Evolutionary conservation across 2,888 invertebrate species (phyloP), one percentile per base, ranked within the genome.

Genomic region (Oligia fasciuncula): DNA sequence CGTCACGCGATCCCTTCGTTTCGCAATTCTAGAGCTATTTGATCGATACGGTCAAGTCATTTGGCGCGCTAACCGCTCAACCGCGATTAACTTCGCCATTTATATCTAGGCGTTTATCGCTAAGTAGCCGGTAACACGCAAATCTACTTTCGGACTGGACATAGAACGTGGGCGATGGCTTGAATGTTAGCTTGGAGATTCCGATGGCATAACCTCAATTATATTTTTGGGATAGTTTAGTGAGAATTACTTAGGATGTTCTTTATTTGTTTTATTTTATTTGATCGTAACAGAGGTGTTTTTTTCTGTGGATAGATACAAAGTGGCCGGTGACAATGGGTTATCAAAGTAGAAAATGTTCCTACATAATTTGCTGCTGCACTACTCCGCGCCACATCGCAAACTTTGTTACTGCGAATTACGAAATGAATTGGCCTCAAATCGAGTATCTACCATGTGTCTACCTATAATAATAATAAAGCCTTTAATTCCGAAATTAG

Each of bases 1-100:
- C 76, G 88, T 86, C 94, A 94, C 94, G 94, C 94, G 88, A 94
- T 91, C 81, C 86, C 83, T 91, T 90, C 90, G 89, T 94, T 93
- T 92, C 85, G 91, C 89, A 80, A 89, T 63, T 69, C 51, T 54
- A 73, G 62, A 85, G 69, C 83, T 79, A 77, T 81, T 84, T 81
- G 83, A 89, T 92, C 91, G 92, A 92, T 91, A 85, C 89, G 85
- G 86, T 86, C 90, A 91, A 83, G 90, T 89, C 89, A 90, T 90
- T 91, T 89, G 87, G 87, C 85, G 87, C 85, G 85, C 85, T 88
- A 88, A 87, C 82, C 80, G 88, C 78, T 85, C 80, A 78, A 29
- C 86, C 66, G 79, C 82, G 81, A 85, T 83, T 86, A 85, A 83
- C 85, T 84, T 77, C 86, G 76, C 80, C 86, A 89, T 92, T 88